A percentile compares a stretch with the other conserved stretches of the same genome.
Evolutionary conservation across 2,113 vertebrate species (phyloP).

Genomic region (Noctilio leporinus): DNA sequence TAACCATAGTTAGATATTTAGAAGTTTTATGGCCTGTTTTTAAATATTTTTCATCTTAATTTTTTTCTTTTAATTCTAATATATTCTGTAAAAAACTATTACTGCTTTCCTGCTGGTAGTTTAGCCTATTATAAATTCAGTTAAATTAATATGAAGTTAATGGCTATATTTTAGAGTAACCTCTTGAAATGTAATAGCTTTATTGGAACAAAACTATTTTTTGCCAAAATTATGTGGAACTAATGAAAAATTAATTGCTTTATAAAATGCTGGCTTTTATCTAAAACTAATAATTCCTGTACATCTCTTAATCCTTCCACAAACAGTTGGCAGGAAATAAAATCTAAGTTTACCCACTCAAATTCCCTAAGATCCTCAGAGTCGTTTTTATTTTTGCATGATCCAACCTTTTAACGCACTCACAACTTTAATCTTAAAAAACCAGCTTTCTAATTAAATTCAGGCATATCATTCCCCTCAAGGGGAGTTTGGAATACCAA

Average conservation of each 20-base stretch:
- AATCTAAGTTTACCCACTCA: constrained; percentile 79
- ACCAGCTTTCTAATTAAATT: constrained; percentile 84
- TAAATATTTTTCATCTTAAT: constrained; percentile 62
- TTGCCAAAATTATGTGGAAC: constrained; percentile 78
- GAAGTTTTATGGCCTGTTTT: constrained; percentile 57
- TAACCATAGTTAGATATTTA: constrained; percentile 57
- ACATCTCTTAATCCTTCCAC: constrained; percentile 77
- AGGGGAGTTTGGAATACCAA: constrained; percentile 79
- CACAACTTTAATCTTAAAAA: constrained; percentile 83
- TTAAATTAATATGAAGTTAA: constrained; percentile 68
- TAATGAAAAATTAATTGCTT: constrained; percentile 85
- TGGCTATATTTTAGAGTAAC: constrained; percentile 69
- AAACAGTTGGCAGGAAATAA: constrained; percentile 82
- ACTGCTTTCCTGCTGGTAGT: constrained; percentile 53
- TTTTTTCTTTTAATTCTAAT: constrained; percentile 71
- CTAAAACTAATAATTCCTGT: constrained; percentile 80
- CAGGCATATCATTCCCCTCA: constrained; percentile 77
- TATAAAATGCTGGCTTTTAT: constrained; percentile 81
- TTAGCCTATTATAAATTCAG: constrained; percentile 66
- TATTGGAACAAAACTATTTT: constrained; percentile 79
- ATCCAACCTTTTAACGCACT: constrained; percentile 83
- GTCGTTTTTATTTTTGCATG: constrained; percentile 80
- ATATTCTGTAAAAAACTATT: constrained; percentile 55
- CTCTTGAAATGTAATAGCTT: constrained; percentile 76
- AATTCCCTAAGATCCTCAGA: constrained; percentile 79